Conservation (phyloP, 2,113 vertebrate species). For the Dipodomys spectabilis region DNA sequence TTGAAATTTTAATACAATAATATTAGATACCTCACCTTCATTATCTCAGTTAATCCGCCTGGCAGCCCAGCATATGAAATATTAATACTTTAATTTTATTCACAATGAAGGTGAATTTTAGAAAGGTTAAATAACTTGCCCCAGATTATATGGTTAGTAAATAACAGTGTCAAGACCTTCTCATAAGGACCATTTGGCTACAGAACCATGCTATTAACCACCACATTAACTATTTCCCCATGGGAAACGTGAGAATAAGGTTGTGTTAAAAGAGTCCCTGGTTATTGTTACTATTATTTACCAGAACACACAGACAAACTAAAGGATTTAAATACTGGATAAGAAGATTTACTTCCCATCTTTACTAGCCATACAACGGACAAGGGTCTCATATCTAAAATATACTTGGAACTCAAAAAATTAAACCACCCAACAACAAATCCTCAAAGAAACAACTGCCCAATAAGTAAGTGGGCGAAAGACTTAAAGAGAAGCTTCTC, state of each 20-base stretch:
- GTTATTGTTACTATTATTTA: slow-evolving; percentile 16
- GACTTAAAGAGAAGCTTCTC: too few species aligned
- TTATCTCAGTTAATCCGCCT: slow-evolving; percentile 48
- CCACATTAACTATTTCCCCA: not conserved
- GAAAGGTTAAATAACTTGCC: slow-evolving; percentile 39
- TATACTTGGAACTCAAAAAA: too few species aligned
- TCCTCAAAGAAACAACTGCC: too few species aligned
- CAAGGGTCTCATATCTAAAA: too few species aligned
- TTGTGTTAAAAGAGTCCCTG: not conserved
- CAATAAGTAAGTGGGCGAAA: too few species aligned
- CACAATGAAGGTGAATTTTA: slow-evolving; percentile 20
- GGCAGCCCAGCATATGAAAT: slow-evolving; percentile 18
- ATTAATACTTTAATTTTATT: slow-evolving; percentile 62
- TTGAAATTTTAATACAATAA: slow-evolving; percentile 36
- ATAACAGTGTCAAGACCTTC: not conserved
- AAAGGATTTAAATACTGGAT: not conserved
- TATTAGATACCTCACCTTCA: slow-evolving; percentile 7
- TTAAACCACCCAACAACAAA: too few species aligned
- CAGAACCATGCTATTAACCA: not conserved
- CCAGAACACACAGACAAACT: not conserved
- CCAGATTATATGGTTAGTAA: slow-evolving; percentile 11
- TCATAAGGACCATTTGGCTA: not conserved
- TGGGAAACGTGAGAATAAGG: not conserved
- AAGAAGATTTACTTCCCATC: not conserved
- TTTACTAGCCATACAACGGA: too few species aligned